Evolutionary conservation across 2,797 vertebrate genomes (phyloP).

Genomic region (Loriculus beryllinus): DNA sequence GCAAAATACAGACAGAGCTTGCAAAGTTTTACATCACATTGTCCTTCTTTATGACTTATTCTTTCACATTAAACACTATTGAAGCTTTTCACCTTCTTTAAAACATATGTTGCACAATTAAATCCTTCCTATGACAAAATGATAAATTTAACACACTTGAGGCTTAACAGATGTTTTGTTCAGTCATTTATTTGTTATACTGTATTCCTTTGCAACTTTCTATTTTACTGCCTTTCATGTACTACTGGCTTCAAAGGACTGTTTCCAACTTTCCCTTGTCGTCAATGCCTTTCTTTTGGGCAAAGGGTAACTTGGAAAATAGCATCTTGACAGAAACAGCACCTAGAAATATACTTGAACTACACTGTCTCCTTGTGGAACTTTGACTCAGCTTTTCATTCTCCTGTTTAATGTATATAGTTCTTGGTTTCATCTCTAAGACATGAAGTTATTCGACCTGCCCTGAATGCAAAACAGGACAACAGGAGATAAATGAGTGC

Average conservation of each 20-base stretch:
- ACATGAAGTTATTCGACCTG: neutral
- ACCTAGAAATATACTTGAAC: neutral
- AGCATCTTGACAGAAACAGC: neutral
- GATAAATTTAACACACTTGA: neutral
- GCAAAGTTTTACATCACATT: neutral
- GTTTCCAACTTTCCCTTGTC: neutral
- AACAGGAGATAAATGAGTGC: neutral
- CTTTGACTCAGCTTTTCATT: slow-evolving; percentile 5
- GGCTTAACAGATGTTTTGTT: neutral
- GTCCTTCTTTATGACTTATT: neutral
- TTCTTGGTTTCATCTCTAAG: neutral
- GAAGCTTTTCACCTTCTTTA: neutral
- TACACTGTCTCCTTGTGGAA: neutral
- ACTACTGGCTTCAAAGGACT: neutral
- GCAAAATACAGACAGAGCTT: neutral
- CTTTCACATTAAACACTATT: neutral
- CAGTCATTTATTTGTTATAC: neutral
- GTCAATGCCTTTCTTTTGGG: neutral
- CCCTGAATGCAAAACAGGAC: neutral
- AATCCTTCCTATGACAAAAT: neutral
- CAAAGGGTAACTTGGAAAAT: neutral
- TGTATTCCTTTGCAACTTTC: neutral
- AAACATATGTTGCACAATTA: neutral
- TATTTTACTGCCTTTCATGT: neutral
- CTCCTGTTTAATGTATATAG: slow-evolving; percentile 3